These are phyloP conservation scores for Sphenodon punctatus DNA, from an alignment of 2,797 vertebrate genomes.

Conservation along the genomic window DNA sequence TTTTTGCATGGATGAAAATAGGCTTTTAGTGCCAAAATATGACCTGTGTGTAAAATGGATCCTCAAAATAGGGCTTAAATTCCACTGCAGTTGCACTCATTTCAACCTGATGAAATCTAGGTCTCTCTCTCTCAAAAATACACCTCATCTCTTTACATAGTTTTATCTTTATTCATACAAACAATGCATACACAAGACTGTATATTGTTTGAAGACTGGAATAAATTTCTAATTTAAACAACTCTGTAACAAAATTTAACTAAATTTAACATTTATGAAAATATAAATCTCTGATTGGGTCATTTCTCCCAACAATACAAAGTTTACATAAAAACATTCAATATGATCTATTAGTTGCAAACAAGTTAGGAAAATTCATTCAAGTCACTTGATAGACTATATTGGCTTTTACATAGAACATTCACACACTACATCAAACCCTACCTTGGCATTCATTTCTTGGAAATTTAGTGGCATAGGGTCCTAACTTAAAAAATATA, in stretches of 20 bases:
- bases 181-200: constrained; percentile 98
- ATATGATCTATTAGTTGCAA: constrained; percentile 95
- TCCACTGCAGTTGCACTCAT: not conserved
- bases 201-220: constrained; percentile 93
- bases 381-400: constrained; percentile 95
- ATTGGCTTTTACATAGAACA: constrained; percentile 92
- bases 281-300: constrained; percentile 99
- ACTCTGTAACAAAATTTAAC: constrained; percentile 99
- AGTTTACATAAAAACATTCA: constrained; percentile 99
- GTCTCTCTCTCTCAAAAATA: not conserved
- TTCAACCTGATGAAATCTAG: not conserved
- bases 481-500: constrained; percentile 21
- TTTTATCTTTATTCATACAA: constrained; percentile 90
- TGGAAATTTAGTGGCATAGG: constrained; percentile 59
- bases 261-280: constrained; percentile 99
- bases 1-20: too few relatives aligned
- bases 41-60: too few relatives aligned
- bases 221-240: constrained; percentile 94
- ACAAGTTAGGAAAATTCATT: constrained; percentile 98
- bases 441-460: constrained; percentile 71
- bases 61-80: not conserved
- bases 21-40: too few relatives aligned
- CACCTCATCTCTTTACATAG: constrained; percentile 25
- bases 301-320: constrained; percentile 97
- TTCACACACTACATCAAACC: constrained; percentile 80